phyloP scores from a whole-genome alignment of 2,113 vertebrate genomes.

The Carassius carassius region DNA sequence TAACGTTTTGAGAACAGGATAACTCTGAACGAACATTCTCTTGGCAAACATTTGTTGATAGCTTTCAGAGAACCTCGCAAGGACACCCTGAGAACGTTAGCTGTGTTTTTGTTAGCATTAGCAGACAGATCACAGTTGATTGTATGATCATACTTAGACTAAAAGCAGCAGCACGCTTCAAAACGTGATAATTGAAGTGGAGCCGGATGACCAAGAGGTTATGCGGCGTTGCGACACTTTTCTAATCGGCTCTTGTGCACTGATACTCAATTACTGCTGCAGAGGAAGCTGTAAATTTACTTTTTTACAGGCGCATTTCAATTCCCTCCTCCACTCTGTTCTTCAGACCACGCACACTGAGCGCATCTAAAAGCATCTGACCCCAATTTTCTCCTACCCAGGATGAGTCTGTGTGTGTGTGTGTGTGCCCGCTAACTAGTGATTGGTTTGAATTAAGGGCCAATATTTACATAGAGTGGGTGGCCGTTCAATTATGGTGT shows the following conservation, averaged over 20 bases:
- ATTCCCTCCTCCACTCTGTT: not conserved
- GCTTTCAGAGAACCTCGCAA: too few relatives aligned
- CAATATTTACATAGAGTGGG: constrained; percentile 16
- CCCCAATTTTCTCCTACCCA: constrained; percentile 15
- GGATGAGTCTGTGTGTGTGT: not conserved
- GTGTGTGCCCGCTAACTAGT: not conserved
- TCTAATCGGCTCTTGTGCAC: not conserved
- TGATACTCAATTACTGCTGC: constrained; percentile 10
- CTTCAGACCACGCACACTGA: not conserved
- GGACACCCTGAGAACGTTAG: not conserved
- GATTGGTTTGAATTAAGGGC: not conserved
- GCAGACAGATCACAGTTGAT: not conserved
- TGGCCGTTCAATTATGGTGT: not conserved
- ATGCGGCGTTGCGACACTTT: not conserved
- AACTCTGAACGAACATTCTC: too few relatives aligned
- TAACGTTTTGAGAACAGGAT: too few relatives aligned
- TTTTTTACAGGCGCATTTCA: constrained; percentile 3
- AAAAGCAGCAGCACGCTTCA: not conserved
- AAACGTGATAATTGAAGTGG: not conserved
- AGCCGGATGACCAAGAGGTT: not conserved
- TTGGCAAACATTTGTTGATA: not conserved
- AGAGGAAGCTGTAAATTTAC: not conserved
- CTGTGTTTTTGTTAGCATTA: not conserved
- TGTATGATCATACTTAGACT: not conserved
- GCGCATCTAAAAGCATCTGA: constrained; percentile 9